These are phyloP conservation scores for Jordanella pulchra DNA, from an alignment of 2,797 vertebrate species.

Conservation along the genomic window DNA sequence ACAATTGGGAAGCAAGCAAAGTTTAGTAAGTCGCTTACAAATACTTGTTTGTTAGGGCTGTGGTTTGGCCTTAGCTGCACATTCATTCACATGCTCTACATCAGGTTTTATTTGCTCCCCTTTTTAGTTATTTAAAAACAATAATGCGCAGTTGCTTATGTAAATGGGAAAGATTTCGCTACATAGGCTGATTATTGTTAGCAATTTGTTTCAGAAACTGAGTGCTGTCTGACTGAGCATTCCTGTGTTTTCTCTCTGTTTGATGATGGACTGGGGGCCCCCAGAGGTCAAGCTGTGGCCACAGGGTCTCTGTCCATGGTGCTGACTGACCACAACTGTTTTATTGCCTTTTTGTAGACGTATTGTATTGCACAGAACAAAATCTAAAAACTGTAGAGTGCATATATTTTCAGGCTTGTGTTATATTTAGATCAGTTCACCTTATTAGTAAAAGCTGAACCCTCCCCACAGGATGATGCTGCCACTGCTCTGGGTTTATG, in stretches of 20 bases:
- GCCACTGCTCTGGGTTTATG: not conserved
- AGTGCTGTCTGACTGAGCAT: constrained; percentile 37
- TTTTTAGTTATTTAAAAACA: not conserved
- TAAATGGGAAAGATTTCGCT: not conserved
- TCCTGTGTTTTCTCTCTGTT: constrained; percentile 67
- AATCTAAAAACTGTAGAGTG: not conserved
- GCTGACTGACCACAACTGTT: constrained; percentile 61
- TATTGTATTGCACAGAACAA: not conserved
- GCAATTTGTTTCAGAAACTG: constrained; percentile 25
- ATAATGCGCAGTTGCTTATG: not conserved
- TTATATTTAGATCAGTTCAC: too few species aligned
- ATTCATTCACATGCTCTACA: not conserved
- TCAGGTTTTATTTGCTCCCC: not conserved
- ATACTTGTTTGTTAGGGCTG: not conserved
- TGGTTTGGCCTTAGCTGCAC: not conserved
- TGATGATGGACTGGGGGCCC: constrained; percentile 31
- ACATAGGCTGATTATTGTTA: not conserved
- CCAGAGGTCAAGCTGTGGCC: constrained; percentile 57
- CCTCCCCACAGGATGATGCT: not conserved
- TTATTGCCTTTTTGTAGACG: constrained; percentile 16
- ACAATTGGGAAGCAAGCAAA: constrained; percentile 7
- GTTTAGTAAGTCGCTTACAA: constrained; percentile 29
- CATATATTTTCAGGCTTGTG: too few species aligned
- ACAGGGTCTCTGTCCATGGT: constrained; percentile 76
- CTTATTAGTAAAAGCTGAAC: not conserved